Percentiles rank a stretch among this genome's conserved stretches.
Evolutionary conservation across 2,888 invertebrate genomes (phyloP).

Genomic region (Corythucha ciliata): DNA sequence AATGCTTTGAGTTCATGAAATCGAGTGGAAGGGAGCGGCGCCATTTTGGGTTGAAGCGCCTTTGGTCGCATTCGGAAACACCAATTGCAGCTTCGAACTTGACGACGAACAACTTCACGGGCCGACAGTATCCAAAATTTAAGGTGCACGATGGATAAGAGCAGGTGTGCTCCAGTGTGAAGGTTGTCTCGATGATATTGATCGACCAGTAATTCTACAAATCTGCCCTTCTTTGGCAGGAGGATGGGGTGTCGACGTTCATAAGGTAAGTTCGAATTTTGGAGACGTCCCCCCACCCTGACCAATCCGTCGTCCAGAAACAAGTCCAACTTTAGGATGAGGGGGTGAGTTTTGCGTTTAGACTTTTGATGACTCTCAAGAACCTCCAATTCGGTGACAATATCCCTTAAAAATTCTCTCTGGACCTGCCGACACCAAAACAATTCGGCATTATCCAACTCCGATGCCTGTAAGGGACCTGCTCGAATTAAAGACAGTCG

Average conservation of each 20-base stretch:
- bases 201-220: slow-evolving; percentile 6
- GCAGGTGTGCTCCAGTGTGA: slow-evolving; percentile 8
- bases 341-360: too few species aligned
- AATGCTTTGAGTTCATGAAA: slow-evolving; percentile 3
- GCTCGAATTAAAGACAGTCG: neutral
- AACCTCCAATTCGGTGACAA: neutral
- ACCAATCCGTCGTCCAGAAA: neutral
- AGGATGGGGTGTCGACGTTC: slow-evolving; percentile 5
- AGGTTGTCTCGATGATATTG: slow-evolving; percentile 8
- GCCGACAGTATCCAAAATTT: slow-evolving; percentile 12
- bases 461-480: neutral
- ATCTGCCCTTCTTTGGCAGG: slow-evolving; percentile 1
- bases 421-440: neutral
- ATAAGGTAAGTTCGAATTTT: slow-evolving; percentile 21
- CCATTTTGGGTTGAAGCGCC: slow-evolving; percentile 18
- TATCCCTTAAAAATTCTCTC: neutral
- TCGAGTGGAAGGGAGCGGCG: slow-evolving; percentile 15
- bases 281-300: too few species aligned
- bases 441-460: slow-evolving; percentile 2
- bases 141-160: neutral
- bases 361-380: too few species aligned
- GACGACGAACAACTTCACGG: neutral
- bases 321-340: too few species aligned
- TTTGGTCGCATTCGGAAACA: slow-evolving; percentile 12
- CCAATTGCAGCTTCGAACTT: slow-evolving; percentile 2